Evolutionary conservation across 2,797 vertebrate genomes (phyloP).

Genomic region (Hylomyscus alleni): DNA sequence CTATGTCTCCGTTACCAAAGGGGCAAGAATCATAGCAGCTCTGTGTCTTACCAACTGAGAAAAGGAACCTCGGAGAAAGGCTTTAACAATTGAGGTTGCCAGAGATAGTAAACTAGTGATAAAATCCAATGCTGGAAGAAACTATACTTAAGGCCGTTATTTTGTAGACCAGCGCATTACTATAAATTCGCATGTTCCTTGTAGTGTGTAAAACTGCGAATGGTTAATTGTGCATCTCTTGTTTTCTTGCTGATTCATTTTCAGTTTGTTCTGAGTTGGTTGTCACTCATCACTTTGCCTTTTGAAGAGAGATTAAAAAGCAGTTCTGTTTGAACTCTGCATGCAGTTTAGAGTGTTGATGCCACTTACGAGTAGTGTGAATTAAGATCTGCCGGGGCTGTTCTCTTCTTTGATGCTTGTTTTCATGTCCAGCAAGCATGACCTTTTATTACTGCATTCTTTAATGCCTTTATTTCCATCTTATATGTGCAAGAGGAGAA

Average conservation of each 20-base stretch:
- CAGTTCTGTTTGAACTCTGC: slow-evolving; percentile 68
- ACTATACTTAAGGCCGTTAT: slow-evolving; percentile 22
- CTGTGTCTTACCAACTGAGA: not conserved
- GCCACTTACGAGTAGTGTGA: slow-evolving; percentile 56
- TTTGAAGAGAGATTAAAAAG: slow-evolving; percentile 81
- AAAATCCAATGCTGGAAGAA: slow-evolving; percentile 8
- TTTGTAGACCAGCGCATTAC: slow-evolving; percentile 50
- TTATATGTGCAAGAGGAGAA: slow-evolving; percentile 65
- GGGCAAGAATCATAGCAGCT: not conserved
- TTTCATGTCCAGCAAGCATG: slow-evolving; percentile 66
- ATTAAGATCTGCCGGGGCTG: slow-evolving; percentile 65
- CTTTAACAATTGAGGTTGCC: not conserved
- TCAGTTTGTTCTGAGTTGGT: slow-evolving; percentile 68
- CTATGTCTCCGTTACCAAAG: not conserved
- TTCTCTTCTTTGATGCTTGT: slow-evolving; percentile 75
- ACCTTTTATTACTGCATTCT: slow-evolving; percentile 62
- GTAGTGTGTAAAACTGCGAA: slow-evolving; percentile 10
- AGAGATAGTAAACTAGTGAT: not conserved
- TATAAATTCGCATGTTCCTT: slow-evolving; percentile 58
- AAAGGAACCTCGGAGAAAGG: not conserved
- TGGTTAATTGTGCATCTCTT: slow-evolving; percentile 16
- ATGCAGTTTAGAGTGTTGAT: slow-evolving; percentile 72
- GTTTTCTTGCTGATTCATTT: slow-evolving; percentile 80
- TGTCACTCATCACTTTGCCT: slow-evolving; percentile 66
- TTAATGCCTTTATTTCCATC: slow-evolving; percentile 70